phyloP scores from a whole-genome alignment of 64 coral and sea anemone genomes.

The Trachythela sp. region DNA sequence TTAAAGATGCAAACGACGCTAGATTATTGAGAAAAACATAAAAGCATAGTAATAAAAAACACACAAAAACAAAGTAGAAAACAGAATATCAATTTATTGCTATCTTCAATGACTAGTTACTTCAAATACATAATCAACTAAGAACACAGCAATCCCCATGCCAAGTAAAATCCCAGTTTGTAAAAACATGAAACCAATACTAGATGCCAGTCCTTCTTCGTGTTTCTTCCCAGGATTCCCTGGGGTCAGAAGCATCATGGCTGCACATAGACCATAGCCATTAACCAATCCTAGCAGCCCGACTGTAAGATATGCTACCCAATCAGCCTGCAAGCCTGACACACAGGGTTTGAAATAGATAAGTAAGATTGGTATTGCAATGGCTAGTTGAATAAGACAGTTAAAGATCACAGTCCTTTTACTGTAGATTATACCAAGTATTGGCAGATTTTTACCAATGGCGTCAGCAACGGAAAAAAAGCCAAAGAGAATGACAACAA shows the following conservation, averaged over 20 bases:
- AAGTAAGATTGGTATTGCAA: conserved; percentile 65
- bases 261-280: conserved; percentile 78
- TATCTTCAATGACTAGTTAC: neutral
- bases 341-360: conserved; percentile 21
- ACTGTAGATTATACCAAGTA: conserved; percentile 77
- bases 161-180: conserved; percentile 72
- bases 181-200: conserved; percentile 83
- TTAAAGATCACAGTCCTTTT: conserved; percentile 62
- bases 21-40: too few species aligned
- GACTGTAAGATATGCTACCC: conserved; percentile 66
- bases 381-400: conserved; percentile 56
- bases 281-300: conserved; percentile 71
- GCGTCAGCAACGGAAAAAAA: conserved; percentile 72
- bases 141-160: conserved; percentile 58
- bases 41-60: too few species aligned
- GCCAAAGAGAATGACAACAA: conserved; percentile 73
- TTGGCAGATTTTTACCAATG: conserved; percentile 73
- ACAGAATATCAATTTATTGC: too few species aligned
- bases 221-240: conserved; percentile 57
- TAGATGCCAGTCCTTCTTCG: conserved; percentile 73
- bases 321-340: conserved; percentile 16
- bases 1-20: too few species aligned
- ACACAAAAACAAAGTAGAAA: too few species aligned
- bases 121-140: conserved; percentile 78
- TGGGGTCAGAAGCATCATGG: conserved; percentile 82